Evolutionary conservation across 2,888 invertebrate species (phyloP), one percentile per base, ranked within the genome.

Genomic region (Rotaria sp.): DNA sequence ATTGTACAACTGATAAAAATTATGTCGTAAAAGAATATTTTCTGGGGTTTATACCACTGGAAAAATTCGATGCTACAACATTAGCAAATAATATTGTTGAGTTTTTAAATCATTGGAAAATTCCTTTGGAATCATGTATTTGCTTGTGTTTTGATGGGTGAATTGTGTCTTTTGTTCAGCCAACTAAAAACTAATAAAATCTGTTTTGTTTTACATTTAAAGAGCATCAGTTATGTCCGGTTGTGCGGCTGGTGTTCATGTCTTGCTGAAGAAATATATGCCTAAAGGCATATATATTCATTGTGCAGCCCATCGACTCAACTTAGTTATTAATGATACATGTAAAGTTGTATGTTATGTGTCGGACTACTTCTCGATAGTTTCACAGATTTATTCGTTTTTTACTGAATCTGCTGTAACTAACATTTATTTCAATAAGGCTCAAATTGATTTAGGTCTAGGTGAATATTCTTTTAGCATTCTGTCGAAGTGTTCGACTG

Each of bases 351-450:
- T 74, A 30, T 35, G 30, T 74, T 74, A 74, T 38, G 26, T 74
- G 15, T n/a, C 30, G 18, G 74, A 74, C 26, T 74, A 74, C 26
- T 74, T 74, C 26, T 74, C 74, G 30, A 74, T 74, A 15, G 30
- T 74, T 35, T 74, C 74, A 74, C 21, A 74, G 21, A 74, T 74
- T 74, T 35, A 74, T n/a, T 74, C 74, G 15, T 74, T 74, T 38
- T 74, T 74, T 38, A 74, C 74, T 35, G 74, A 74, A 74, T 74
- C 74, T 38, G 74, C 26, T 74, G 74, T 74, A 74, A 74, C 74
- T 38, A 74, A 74, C 30, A 74, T 30, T 15, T 74, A 74, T 74
- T 74, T 74, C 26, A 74, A 74, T 26, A 38, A 35, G 30, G 74
- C 74, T 26, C 74, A 74, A 38, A 24, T 8, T 26, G 74, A 74